These are phyloP conservation scores for Prenolepis imparis DNA, from an alignment of 2,888 invertebrate genomes.

Conservation along the genomic window DNA sequence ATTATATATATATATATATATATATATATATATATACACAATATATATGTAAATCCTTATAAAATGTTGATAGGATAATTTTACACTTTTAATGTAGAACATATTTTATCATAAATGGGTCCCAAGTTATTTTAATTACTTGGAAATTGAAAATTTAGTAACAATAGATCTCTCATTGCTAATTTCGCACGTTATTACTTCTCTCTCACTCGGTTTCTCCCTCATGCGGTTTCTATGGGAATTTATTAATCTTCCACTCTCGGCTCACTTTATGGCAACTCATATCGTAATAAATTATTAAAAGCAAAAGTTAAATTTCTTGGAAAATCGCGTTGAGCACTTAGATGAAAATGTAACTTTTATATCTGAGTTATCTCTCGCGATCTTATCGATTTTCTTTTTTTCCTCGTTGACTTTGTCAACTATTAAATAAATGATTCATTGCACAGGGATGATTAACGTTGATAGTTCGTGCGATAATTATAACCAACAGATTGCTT, in stretches of 20 bases:
- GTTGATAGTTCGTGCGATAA: constrained; percentile 7
- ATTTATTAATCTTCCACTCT: constrained; percentile 23
- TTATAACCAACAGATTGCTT: constrained; percentile 15
- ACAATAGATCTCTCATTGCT: not conserved
- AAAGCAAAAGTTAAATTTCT: constrained; percentile 18
- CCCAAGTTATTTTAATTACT: not conserved
- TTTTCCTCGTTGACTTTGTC: not conserved
- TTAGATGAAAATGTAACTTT: not conserved
- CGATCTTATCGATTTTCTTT: not conserved
- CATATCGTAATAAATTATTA: not conserved
- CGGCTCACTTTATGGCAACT: not conserved
- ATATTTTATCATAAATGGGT: not conserved
- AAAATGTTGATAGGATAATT: not conserved
- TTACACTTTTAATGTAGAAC: not conserved
- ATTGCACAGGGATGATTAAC: constrained; percentile 5
- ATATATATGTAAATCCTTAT: too few relatives aligned
- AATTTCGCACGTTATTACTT: not conserved
- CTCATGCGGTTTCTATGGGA: not conserved
- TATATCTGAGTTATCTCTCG: not conserved
- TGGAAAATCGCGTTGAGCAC: not conserved
- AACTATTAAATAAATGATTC: constrained; percentile 6
- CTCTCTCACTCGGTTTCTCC: not conserved
- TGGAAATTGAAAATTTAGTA: constrained; percentile 24
- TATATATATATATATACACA: too few relatives aligned
- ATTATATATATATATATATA: too few relatives aligned